These are phyloP conservation scores for Heloderma charlesbogerti DNA, from an alignment of 2,113 vertebrate species.

Conservation along the genomic window DNA sequence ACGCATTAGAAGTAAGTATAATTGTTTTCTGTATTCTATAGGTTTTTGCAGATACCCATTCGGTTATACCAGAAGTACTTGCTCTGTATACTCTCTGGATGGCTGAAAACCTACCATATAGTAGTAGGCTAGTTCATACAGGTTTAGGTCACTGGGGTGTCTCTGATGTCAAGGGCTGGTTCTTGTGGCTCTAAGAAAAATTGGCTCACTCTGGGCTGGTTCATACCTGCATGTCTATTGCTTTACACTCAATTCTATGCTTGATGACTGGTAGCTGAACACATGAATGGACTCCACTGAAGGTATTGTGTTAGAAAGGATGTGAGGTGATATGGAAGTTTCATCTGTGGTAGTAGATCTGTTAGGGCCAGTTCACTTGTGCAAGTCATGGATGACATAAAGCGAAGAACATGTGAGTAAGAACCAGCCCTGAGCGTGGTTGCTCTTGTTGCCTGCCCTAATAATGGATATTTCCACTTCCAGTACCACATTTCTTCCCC, in stretches of 20 bases:
- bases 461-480: neutral
- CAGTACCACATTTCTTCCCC: too few species aligned
- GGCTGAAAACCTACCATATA: neutral
- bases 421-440: neutral
- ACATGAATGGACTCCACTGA: neutral
- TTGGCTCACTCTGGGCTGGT: neutral
- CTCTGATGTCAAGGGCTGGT: neutral
- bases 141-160: neutral
- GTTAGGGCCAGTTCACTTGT: neutral
- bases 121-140: neutral
- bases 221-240: neutral
- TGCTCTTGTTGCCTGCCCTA: neutral
- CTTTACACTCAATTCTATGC: neutral
- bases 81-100: neutral
- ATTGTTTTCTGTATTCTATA: neutral
- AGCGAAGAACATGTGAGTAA: neutral
- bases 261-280: neutral
- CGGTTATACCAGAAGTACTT: neutral
- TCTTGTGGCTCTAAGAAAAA: neutral
- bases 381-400: neutral
- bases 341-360: neutral
- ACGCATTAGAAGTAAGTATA: slow-evolving; percentile 89
- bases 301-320: neutral
- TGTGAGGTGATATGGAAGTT: neutral
- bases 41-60: neutral